Base-by-base conservation (phyloP, 2,797 vertebrate genomes). In the Rhinophrynus dorsalis region DNA sequence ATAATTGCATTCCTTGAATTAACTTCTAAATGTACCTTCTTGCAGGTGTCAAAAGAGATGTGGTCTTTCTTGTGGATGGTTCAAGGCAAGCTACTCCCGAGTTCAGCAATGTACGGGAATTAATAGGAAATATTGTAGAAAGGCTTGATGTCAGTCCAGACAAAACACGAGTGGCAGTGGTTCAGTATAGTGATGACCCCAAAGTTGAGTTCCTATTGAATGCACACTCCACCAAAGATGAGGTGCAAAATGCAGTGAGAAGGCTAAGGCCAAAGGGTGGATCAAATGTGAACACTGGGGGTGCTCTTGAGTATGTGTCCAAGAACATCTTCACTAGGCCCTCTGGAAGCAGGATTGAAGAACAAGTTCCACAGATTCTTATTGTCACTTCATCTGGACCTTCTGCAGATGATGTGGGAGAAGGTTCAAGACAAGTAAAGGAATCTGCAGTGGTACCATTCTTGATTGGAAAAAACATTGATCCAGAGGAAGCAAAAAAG, bases 31-130 rank as follows among this genome's bases (percentile, higher is more conserved):
- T 27, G 8, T 38, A 23, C 5, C 17, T 9, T 54, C 24, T 72
- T 42, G 10, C 74, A 59, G 88, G 86, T 50, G 81, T 77, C 75
- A 97, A 94, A 81, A 93, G 87, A 67, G 97, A 99, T 0, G 70
- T 99, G 0, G 97, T 99, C 6, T 99, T 99, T 79, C 88, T 99
- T 45, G 84, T 99, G 6, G 97, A 99, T 0, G 96, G 95, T 23
- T 93, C 94, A 44, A 92, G 89, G 40, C 83, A 78, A 0, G 85
- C 88, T 0, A 78, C 80, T 1, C 81, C 80, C 11, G 93, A 96
- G 45, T 97, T 98, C 67, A 78, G 83, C 76, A 75, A 90, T 17
- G 63, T 98, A 52, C 89, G 89, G 0, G 79, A 88, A 2, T 90
- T 98, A 84, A 92, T 99, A 1, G 80, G 69, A 75, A 90, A 85